phyloP scores from a whole-genome alignment of 2,113 vertebrate genomes.

The Lontra canadensis region DNA sequence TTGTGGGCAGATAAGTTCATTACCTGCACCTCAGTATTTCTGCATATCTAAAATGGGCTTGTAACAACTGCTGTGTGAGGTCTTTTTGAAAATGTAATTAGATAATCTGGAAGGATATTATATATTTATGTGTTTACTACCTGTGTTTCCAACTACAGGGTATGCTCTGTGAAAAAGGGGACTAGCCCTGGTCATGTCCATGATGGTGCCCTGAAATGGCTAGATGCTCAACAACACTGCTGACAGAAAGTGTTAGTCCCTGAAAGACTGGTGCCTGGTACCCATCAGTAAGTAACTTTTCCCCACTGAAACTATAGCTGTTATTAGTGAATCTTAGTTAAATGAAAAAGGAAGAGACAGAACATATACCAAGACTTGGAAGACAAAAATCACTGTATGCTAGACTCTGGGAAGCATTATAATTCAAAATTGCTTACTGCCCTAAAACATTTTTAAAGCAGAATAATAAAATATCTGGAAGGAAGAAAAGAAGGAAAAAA shows the following conservation, averaged over 20 bases:
- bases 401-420: background rate
- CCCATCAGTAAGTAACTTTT: background rate
- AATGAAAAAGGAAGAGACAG: background rate
- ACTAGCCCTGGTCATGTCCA: background rate
- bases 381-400: background rate
- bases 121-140: background rate
- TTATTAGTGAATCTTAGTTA: background rate
- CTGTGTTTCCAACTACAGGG: background rate
- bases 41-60: background rate
- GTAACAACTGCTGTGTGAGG: background rate
- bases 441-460: constrained; percentile 27
- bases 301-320: background rate
- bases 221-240: background rate
- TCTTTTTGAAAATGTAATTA: background rate
- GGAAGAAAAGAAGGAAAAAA: background rate
- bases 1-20: background rate
- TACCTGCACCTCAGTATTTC: background rate
- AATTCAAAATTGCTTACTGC: background rate
- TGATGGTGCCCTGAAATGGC: background rate
- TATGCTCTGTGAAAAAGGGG: background rate
- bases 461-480: background rate
- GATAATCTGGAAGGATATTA: background rate
- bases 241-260: background rate
- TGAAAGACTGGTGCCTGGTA: background rate
- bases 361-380: background rate